Evolutionary conservation across 2,797 vertebrate genomes (phyloP).

Genomic region (Enteromius unitaeniatus): DNA sequence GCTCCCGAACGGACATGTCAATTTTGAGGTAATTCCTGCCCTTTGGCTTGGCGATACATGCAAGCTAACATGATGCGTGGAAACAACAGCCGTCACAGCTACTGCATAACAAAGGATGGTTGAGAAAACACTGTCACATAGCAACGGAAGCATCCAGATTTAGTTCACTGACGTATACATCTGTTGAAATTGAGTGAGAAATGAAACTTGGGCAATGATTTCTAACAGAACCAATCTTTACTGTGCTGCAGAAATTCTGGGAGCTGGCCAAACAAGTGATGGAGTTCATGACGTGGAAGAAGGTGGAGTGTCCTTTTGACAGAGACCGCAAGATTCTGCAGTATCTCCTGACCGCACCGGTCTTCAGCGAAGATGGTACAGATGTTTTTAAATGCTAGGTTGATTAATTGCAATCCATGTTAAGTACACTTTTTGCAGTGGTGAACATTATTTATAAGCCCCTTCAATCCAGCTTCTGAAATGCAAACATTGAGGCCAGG

Average conservation of each 20-base stretch:
- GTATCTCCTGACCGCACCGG: slow-evolving; percentile 88
- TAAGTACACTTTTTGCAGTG: not conserved
- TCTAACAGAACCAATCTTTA: slow-evolving; percentile 19
- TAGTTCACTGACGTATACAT: slow-evolving; percentile 56
- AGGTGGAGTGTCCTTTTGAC: slow-evolving; percentile 94
- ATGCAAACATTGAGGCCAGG: not conserved
- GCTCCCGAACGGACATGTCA: slow-evolving; percentile 90
- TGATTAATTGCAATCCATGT: not conserved
- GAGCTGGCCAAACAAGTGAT: slow-evolving; percentile 93
- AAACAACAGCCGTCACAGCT: slow-evolving; percentile 13
- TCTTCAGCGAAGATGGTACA: slow-evolving; percentile 92
- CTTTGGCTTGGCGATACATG: slow-evolving; percentile 8
- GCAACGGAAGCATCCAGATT: slow-evolving; percentile 42
- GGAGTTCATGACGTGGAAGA: slow-evolving; percentile 95
- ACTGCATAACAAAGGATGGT: slow-evolving; percentile 21
- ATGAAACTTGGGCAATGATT: slow-evolving; percentile 21
- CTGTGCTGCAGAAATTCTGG: slow-evolving; percentile 88
- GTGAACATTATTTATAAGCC: not conserved
- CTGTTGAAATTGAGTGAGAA: slow-evolving; percentile 38
- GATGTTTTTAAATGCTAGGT: not conserved
- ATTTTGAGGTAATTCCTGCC: slow-evolving; percentile 86
- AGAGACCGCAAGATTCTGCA: slow-evolving; percentile 91
- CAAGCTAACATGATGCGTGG: slow-evolving; percentile 22
- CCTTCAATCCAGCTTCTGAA: not conserved
- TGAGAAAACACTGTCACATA: slow-evolving; percentile 46